Conservation (phyloP, 2,113 vertebrate species). For the Melanocharis versteri region DNA sequence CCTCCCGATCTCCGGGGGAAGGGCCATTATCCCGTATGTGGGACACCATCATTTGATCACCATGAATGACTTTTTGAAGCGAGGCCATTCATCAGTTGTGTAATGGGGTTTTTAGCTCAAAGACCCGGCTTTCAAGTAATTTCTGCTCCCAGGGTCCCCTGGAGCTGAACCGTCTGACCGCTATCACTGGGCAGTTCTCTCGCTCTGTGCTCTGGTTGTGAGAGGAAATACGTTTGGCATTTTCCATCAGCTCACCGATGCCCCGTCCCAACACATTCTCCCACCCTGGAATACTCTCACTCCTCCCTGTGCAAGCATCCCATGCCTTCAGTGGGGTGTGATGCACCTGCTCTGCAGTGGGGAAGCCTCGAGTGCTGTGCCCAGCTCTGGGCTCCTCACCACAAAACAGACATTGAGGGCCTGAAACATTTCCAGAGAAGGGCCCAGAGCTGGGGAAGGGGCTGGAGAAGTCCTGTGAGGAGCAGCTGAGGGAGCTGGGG, state of each 20-base stretch:
- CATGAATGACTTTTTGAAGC: slow-evolving; percentile 40
- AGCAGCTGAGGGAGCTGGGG: not conserved
- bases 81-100: slow-evolving; percentile 9
- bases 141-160: not conserved
- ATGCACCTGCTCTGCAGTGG: not conserved
- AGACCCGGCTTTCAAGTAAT: not conserved
- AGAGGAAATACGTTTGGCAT: not conserved
- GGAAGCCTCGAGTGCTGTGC: not conserved
- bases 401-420: not conserved
- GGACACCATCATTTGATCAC: not conserved
- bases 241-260: too few species aligned
- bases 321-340: not conserved
- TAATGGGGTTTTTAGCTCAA: slow-evolving; percentile 9
- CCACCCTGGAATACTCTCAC: not conserved
- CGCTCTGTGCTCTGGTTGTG: not conserved
- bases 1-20: not conserved
- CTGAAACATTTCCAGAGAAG: not conserved
- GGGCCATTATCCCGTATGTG: not conserved
- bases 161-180: not conserved
- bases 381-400: not conserved
- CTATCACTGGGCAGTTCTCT: not conserved
- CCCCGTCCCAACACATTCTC: not conserved
- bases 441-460: not conserved
- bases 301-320: not conserved
- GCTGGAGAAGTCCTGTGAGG: not conserved